Conservation (phyloP, 2,888 invertebrate genomes). For the Elegia similella region DNA sequence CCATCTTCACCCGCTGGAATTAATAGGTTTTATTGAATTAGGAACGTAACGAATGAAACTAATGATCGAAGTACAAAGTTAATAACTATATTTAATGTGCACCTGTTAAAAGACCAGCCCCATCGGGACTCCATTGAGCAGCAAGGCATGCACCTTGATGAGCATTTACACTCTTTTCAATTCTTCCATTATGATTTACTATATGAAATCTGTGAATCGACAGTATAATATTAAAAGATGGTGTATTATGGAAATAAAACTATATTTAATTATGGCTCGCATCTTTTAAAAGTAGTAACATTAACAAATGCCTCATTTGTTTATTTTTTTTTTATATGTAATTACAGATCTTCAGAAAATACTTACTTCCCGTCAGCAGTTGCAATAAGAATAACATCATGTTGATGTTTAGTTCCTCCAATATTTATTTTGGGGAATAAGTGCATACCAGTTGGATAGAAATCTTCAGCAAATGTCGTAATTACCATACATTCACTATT, state of each 20-base stretch:
- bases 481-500: slow-evolving; percentile 89
- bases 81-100: slow-evolving; percentile 19
- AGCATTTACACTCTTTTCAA: slow-evolving; percentile 96
- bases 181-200: slow-evolving; percentile 92
- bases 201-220: slow-evolving; percentile 87
- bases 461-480: slow-evolving; percentile 89
- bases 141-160: slow-evolving; percentile 95
- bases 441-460: slow-evolving; percentile 95
- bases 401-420: slow-evolving; percentile 80
- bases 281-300: too few species aligned
- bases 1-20: slow-evolving; percentile 96
- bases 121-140: slow-evolving; percentile 97
- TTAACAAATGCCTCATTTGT: too few species aligned
- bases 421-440: slow-evolving; percentile 88
- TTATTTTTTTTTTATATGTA: background rate
- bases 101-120: slow-evolving; percentile 96
- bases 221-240: too few species aligned
- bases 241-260: too few species aligned
- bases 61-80: too few species aligned
- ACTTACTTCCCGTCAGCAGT: slow-evolving; percentile 90
- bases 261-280: too few species aligned
- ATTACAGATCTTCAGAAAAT: background rate
- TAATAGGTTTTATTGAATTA: too few species aligned
- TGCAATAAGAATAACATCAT: slow-evolving; percentile 92
- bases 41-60: too few species aligned